Evolutionary conservation across 2,113 vertebrate genomes (phyloP).

Genomic region (Mastomys coucha): DNA sequence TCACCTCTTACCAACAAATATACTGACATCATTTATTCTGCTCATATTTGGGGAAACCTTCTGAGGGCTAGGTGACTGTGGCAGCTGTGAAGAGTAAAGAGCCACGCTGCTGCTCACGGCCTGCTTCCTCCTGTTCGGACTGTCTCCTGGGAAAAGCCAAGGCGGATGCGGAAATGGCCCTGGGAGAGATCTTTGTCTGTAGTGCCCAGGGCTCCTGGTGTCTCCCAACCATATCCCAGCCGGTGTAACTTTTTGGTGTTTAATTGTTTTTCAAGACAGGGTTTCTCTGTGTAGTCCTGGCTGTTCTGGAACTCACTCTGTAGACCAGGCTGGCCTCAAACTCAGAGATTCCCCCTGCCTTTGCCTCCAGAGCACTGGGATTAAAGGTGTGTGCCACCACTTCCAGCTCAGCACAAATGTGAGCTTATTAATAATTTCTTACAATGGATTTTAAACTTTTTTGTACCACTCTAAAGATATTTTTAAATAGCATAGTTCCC

Average conservation of each 20-base stretch:
- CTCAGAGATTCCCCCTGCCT: no score
- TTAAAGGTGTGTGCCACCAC: no score
- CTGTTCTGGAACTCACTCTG: no score
- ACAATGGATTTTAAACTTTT: not conserved
- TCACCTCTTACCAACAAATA: not conserved
- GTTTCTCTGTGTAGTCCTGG: no score
- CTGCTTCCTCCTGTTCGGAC: fast-evolving
- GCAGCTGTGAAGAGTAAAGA: not conserved
- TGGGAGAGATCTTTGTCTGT: not conserved
- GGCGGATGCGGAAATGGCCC: no score
- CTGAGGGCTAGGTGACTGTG: no score
- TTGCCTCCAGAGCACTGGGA: no score
- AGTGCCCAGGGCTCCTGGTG: not conserved
- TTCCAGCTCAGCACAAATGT: not conserved
- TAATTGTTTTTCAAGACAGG: no score
- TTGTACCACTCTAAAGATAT: no score
- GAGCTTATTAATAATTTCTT: not conserved
- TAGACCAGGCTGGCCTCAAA: no score
- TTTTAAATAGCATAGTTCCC: not conserved
- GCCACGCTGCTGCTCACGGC: not conserved
- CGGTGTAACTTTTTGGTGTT: not conserved
- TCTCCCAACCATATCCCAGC: no score
- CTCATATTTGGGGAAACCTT: not conserved
- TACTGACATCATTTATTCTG: not conserved
- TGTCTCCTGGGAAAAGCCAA: no score